A percentile compares a stretch with the other conserved stretches of the same genome.
These are phyloP conservation scores for Xyrichtys novacula DNA, from an alignment of 2,797 vertebrate genomes.

Conservation along the genomic window DNA sequence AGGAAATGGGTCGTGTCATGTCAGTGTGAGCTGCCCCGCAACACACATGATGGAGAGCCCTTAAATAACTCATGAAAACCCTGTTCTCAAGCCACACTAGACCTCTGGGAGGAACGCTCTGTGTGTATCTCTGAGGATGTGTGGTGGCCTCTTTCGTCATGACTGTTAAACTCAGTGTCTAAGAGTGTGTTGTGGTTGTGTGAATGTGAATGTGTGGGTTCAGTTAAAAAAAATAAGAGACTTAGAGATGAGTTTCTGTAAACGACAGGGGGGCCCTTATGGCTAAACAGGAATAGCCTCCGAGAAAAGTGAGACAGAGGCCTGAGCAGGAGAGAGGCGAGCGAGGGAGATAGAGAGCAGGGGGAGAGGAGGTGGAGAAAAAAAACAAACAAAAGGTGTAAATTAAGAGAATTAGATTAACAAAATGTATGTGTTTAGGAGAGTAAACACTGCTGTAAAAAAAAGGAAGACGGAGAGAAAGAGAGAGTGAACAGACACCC, in stretches of 20 bases:
- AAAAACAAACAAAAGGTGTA: not conserved
- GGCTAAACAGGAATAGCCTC: slow-evolving; percentile 73
- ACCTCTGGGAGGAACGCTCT: slow-evolving; percentile 54
- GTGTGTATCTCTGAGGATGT: slow-evolving; percentile 27
- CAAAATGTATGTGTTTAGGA: slow-evolving; percentile 33
- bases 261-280: slow-evolving; percentile 64
- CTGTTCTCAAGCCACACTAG: slow-evolving; percentile 62
- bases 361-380: slow-evolving; percentile 2
- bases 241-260: slow-evolving; percentile 65
- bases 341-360: slow-evolving; percentile 26
- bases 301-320: slow-evolving; percentile 58
- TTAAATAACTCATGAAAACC: slow-evolving; percentile 82
- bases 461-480: slow-evolving; percentile 8
- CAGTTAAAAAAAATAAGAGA: slow-evolving; percentile 52
- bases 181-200: slow-evolving; percentile 55
- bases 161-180: slow-evolving; percentile 64
- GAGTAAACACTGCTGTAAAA: slow-evolving; percentile 20
- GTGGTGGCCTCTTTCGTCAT: slow-evolving; percentile 47
- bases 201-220: slow-evolving; percentile 18
- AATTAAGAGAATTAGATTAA: slow-evolving; percentile 25
- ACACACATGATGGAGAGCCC: slow-evolving; percentile 62
- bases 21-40: slow-evolving; percentile 55
- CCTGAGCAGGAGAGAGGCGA: slow-evolving; percentile 20
- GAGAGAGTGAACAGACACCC: slow-evolving; percentile 1
- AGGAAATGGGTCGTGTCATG: slow-evolving; percentile 75